These are phyloP conservation scores for Mythimna loreyi DNA, from an alignment of 2,888 invertebrate species.

Conservation along the genomic window DNA sequence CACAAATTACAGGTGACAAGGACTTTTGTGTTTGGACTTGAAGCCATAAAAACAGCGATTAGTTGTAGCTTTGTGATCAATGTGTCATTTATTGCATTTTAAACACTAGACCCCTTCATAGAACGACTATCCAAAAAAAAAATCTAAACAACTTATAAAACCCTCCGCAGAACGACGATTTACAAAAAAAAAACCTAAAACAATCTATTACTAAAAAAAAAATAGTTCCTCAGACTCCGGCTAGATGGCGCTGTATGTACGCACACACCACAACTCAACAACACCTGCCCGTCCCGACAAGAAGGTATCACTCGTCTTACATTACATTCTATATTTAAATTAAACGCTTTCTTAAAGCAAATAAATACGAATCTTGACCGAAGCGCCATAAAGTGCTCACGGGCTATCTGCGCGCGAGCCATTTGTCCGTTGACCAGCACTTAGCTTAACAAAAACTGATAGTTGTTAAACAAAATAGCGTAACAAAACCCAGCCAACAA, in stretches of 20 bases:
- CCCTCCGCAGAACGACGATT: too few species aligned
- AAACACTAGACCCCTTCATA: neutral
- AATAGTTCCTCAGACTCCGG: constrained; percentile 17
- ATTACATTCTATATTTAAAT: constrained; percentile 62
- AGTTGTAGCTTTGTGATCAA: neutral
- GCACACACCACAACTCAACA: constrained; percentile 13
- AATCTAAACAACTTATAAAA: too few species aligned
- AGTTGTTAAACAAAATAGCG: constrained; percentile 89
- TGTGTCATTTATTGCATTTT: neutral
- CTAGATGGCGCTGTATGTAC: constrained; percentile 62
- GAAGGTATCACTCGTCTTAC: constrained; percentile 47
- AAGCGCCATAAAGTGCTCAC: constrained; percentile 66
- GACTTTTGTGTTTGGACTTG: constrained; percentile 58
- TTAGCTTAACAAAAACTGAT: constrained; percentile 91
- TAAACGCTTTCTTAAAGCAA: constrained; percentile 63
- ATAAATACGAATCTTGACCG: constrained; percentile 66
- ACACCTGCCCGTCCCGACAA: constrained; percentile 23
- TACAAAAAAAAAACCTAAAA: neutral
- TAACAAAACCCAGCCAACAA: constrained; percentile 85
- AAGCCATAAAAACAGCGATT: constrained; percentile 49
- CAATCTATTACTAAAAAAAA: too few species aligned
- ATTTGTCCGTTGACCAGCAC: constrained; percentile 89
- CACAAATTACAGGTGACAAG: constrained; percentile 69
- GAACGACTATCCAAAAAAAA: neutral
- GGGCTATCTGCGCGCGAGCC: constrained; percentile 84